Percentiles rank a stretch among this genome's conserved stretches.
phyloP scores from a whole-genome alignment of 2,113 vertebrate genomes.

The Heloderma charlesbogerti region DNA sequence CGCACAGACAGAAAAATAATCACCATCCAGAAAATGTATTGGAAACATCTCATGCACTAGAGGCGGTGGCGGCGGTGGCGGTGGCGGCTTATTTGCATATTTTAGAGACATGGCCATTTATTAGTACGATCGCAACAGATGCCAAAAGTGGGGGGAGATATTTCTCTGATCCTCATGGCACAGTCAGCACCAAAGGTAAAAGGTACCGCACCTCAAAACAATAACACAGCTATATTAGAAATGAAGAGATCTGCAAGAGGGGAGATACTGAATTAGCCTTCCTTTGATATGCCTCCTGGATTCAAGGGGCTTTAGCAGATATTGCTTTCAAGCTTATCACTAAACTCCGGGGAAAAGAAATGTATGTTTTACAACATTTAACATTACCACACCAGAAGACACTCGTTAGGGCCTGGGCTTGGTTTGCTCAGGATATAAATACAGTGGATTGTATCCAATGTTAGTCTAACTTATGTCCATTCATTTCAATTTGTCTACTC shows the following conservation, averaged over 20 bases:
- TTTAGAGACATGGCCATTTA: background rate
- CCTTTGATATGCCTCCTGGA: background rate
- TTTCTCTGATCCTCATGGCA: background rate
- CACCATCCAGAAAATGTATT: background rate
- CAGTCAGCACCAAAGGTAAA: slow-evolving; percentile 10
- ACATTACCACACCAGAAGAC: background rate
- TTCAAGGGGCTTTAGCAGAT: background rate
- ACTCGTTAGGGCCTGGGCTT: background rate
- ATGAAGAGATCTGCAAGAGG: background rate
- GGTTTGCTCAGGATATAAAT: background rate
- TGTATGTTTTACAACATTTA: background rate
- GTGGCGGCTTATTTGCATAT: background rate
- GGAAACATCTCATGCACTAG: background rate
- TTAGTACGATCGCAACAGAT: background rate
- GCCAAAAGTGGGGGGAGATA: background rate
- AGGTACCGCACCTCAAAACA: background rate
- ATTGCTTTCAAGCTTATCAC: background rate
- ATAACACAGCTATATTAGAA: background rate
- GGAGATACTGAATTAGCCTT: background rate
- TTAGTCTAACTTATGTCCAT: too few relatives aligned
- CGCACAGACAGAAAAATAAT: background rate
- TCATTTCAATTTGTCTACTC: too few relatives aligned
- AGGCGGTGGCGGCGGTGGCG: background rate
- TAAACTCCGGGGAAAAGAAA: background rate
- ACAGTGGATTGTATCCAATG: too few relatives aligned